Evolutionary conservation across 2,113 vertebrate genomes (phyloP).

Genomic region (Aegypius monachus): DNA sequence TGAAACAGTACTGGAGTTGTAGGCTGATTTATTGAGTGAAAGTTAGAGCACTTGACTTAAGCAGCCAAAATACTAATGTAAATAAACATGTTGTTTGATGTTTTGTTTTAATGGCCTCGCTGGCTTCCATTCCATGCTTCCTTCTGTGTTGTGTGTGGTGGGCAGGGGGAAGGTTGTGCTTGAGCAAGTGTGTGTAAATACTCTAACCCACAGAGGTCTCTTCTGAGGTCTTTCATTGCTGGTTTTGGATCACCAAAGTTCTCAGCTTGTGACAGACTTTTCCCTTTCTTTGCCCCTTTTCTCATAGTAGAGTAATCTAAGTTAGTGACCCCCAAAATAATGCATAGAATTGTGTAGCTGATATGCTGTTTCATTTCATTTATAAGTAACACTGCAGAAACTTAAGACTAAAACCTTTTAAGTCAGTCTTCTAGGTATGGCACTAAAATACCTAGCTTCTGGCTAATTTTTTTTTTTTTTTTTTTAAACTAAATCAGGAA

Average conservation of each 20-base stretch:
- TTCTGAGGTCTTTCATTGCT: background rate
- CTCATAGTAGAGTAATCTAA: background rate
- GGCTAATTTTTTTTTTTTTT: background rate
- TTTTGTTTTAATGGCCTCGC: background rate
- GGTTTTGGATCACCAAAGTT: background rate
- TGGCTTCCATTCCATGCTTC: background rate
- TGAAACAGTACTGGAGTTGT: background rate
- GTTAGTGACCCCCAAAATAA: background rate
- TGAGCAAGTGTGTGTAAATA: background rate
- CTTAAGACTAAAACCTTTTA: background rate
- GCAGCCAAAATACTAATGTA: background rate
- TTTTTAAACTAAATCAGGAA: slow-evolving; percentile 75
- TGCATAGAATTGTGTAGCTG: background rate
- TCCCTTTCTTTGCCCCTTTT: background rate
- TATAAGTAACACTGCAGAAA: slow-evolving; percentile 8
- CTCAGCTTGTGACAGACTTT: background rate
- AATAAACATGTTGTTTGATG: background rate
- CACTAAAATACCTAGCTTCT: background rate
- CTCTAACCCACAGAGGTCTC: background rate
- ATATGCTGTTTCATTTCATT: background rate
- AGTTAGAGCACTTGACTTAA: background rate
- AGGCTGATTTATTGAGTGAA: background rate
- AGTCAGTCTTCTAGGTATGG: background rate
- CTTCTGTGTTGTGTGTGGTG: background rate
- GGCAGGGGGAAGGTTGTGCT: background rate